phyloP scores from a whole-genome alignment of 2,113 vertebrate species.

The Peromyscus maniculatus region DNA sequence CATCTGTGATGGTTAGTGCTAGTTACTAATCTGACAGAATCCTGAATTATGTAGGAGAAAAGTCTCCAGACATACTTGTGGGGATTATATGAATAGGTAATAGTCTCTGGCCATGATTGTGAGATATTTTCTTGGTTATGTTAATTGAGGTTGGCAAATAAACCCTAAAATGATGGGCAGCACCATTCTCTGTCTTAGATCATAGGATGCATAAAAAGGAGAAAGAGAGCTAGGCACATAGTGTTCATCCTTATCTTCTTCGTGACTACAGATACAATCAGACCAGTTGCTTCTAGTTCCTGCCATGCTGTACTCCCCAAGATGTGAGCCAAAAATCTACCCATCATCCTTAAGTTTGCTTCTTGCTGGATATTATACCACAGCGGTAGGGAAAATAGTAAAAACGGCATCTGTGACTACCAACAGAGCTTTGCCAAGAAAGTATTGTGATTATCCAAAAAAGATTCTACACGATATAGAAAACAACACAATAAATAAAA shows the following conservation, averaged over 20 bases:
- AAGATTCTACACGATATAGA: neutral
- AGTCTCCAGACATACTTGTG: neutral
- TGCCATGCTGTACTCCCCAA: fast-evolving
- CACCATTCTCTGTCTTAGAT: neutral
- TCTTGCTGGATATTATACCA: neutral
- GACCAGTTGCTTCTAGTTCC: too few relatives aligned
- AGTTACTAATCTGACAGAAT: neutral
- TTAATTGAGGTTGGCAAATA: neutral
- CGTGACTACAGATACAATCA: too few relatives aligned
- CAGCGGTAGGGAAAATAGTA: neutral
- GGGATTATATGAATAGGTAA: neutral
- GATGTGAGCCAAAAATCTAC: neutral
- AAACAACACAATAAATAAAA: neutral
- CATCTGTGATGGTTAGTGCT: neutral
- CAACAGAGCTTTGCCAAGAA: conserved; percentile 2
- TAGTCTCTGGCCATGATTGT: neutral
- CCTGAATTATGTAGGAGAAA: neutral
- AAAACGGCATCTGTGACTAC: neutral
- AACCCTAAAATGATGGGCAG: too few relatives aligned
- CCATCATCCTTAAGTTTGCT: neutral
- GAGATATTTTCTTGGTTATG: neutral
- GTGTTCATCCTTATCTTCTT: neutral
- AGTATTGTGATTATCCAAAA: neutral
- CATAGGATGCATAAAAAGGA: too few relatives aligned
- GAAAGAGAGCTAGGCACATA: neutral